Percentiles rank a stretch among this genome's conserved stretches.
These are phyloP conservation scores for Caenorhabditis plicata DNA, from an alignment of 2,888 invertebrate genomes.

Conservation along the genomic window DNA sequence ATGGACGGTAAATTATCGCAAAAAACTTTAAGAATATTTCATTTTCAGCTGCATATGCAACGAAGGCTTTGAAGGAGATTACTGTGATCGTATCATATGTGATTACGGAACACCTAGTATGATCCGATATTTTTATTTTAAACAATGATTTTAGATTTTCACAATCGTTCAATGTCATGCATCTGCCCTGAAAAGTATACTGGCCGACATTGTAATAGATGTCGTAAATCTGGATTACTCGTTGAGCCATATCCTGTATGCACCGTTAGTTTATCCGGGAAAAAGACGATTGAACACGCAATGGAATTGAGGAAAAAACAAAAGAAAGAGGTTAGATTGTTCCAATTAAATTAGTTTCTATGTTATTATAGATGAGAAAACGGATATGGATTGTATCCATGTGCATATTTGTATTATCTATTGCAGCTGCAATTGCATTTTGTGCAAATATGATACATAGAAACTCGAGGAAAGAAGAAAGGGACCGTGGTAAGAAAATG, in stretches of 20 bases:
- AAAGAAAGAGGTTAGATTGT: background rate
- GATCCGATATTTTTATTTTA: background rate
- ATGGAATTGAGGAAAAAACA: slow-evolving; percentile 1
- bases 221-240: slow-evolving; percentile 29
- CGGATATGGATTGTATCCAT: slow-evolving; percentile 15
- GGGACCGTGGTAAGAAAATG: background rate
- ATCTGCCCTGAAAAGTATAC: slow-evolving; percentile 53
- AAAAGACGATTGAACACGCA: slow-evolving; percentile 11
- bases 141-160: slow-evolving; percentile 40
- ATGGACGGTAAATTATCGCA: too few species aligned
- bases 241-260: slow-evolving; percentile 33
- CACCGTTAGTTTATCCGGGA: slow-evolving; percentile 72
- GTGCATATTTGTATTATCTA: slow-evolving; percentile 11
- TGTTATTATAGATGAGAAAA: slow-evolving; percentile 6
- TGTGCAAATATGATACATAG: slow-evolving; percentile 9
- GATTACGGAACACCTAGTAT: slow-evolving; percentile 53
- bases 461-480: slow-evolving; percentile 9
- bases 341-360: background rate
- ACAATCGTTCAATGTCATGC: slow-evolving; percentile 46
- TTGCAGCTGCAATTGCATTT: slow-evolving; percentile 4
- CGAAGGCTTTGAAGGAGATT: slow-evolving; percentile 58
- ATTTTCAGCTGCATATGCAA: slow-evolving; percentile 56
- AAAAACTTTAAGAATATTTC: too few species aligned
- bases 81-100: slow-evolving; percentile 57
- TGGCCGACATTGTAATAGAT: slow-evolving; percentile 55